A percentile compares a stretch with the other conserved stretches of the same genome.
These are phyloP conservation scores for Trissolcus basalis DNA, from an alignment of 1,140 invertebrate species.

Conservation along the genomic window DNA sequence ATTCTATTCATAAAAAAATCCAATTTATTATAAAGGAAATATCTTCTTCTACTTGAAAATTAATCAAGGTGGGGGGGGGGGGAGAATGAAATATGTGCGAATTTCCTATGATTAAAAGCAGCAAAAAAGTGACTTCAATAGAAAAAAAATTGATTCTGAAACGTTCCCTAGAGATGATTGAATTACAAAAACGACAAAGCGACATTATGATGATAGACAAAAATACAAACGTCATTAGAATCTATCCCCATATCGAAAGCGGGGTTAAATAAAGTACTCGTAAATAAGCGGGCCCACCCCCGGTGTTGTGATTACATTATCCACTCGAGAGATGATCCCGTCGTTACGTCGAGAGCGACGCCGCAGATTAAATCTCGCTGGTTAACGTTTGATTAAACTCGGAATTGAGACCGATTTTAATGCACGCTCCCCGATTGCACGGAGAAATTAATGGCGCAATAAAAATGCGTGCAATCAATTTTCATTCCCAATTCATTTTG, in stretches of 20 bases:
- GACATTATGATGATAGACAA: too few species aligned
- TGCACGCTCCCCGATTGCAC: constrained; percentile 65
- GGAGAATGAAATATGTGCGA: too few species aligned
- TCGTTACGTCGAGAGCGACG: constrained; percentile 42
- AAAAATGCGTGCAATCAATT: constrained; percentile 50
- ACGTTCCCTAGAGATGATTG: too few species aligned
- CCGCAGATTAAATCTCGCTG: constrained; percentile 75
- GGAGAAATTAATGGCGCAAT: constrained; percentile 67
- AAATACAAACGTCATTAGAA: constrained; percentile 8
- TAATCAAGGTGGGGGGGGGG: too few species aligned
- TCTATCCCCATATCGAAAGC: constrained; percentile 53
- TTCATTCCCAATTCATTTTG: constrained; percentile 51
- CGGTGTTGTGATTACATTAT: constrained; percentile 76
- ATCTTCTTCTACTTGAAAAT: too few species aligned
- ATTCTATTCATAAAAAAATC: too few species aligned
- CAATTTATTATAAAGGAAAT: too few species aligned
- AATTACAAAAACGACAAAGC: too few species aligned
- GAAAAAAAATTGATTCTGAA: too few species aligned
- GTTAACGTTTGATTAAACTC: constrained; percentile 77
- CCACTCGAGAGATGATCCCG: constrained; percentile 62
- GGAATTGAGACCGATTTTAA: constrained; percentile 75
- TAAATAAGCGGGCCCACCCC: constrained; percentile 75
- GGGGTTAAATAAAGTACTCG: constrained; percentile 70
- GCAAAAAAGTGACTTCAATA: too few species aligned
- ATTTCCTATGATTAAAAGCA: too few species aligned